Percentiles rank a stretch among this genome's conserved stretches.
Conservation (phyloP, 2,888 invertebrate genomes). For the Phania funesta region DNA sequence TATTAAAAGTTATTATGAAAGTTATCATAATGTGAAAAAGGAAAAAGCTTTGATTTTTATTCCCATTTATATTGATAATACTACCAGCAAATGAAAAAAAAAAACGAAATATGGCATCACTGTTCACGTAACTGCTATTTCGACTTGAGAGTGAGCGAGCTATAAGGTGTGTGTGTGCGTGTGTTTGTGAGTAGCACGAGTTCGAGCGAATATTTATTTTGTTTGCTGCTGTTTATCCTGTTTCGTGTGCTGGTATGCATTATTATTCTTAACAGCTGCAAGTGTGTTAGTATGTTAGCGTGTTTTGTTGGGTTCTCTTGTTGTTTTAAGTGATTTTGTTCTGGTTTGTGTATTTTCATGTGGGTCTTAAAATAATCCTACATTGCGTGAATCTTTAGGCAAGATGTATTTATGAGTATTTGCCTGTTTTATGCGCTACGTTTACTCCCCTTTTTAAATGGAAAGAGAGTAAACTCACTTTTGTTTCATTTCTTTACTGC, state of each 20-base stretch:
- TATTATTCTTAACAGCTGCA: background rate
- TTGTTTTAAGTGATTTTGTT: background rate
- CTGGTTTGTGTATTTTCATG: conserved; percentile 2
- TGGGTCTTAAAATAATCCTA: conserved; percentile 44
- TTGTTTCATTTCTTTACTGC: conserved; percentile 5
- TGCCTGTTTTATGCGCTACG: background rate
- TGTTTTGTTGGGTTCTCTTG: conserved; percentile 31
- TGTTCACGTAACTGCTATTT: conserved; percentile 14
- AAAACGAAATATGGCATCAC: conserved; percentile 2
- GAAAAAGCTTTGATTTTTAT: background rate
- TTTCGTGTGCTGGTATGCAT: conserved; percentile 50
- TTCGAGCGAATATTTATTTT: conserved; percentile 29
- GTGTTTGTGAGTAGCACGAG: conserved; percentile 2
- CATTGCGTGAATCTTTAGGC: conserved; percentile 35
- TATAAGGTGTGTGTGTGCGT: background rate
- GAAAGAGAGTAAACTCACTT: conserved; percentile 54
- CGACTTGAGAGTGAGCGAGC: background rate
- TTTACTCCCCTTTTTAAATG: conserved; percentile 3
- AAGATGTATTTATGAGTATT: conserved; percentile 18
- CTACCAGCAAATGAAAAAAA: background rate
- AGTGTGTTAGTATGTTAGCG: conserved; percentile 44
- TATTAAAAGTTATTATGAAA: too few relatives aligned
- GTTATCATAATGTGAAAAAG: too few relatives aligned
- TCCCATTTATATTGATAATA: background rate
- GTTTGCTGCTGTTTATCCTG: conserved; percentile 35